phyloP scores from a whole-genome alignment of 2,797 vertebrate genomes.

The Allobates femoralis region DNA sequence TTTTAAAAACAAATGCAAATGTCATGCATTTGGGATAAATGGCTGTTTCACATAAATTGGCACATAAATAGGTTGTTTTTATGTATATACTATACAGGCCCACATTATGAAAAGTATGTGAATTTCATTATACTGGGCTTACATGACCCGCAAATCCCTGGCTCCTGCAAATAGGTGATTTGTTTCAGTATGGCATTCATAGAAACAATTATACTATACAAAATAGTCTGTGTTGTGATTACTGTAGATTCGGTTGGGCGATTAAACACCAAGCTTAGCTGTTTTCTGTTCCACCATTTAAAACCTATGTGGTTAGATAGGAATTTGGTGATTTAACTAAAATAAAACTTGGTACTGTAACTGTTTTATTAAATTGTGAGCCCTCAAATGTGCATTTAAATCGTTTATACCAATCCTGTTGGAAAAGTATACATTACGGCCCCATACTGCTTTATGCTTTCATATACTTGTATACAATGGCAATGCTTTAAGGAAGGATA shows the following conservation, averaged over 20 bases:
- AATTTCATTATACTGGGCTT: slow-evolving; percentile 29
- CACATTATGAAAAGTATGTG: slow-evolving; percentile 18
- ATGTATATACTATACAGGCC: not conserved
- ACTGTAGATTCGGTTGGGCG: slow-evolving; percentile 54
- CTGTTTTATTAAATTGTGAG: slow-evolving; percentile 56
- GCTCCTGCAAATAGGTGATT: slow-evolving; percentile 45
- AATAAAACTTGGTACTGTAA: slow-evolving; percentile 50
- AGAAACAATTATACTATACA: slow-evolving; percentile 52
- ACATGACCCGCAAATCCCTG: slow-evolving; percentile 33
- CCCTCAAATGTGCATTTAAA: slow-evolving; percentile 29
- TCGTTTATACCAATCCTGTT: not conserved
- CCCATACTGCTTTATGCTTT: slow-evolving; percentile 11
- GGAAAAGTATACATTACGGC: slow-evolving; percentile 17
- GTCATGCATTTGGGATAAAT: slow-evolving; percentile 27
- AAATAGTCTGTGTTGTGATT: slow-evolving; percentile 51
- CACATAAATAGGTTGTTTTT: slow-evolving; percentile 8
- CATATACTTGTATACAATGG: no score
- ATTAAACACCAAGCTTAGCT: slow-evolving; percentile 57
- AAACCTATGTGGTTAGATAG: slow-evolving; percentile 57
- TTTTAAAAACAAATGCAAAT: not conserved
- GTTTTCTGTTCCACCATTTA: slow-evolving; percentile 55
- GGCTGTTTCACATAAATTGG: not conserved
- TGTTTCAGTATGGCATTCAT: slow-evolving; percentile 49
- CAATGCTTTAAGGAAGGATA: not conserved
- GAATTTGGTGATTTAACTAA: slow-evolving; percentile 39